Conservation (phyloP, 1,140 invertebrate species). For the Schmidtea mediterranea region DNA sequence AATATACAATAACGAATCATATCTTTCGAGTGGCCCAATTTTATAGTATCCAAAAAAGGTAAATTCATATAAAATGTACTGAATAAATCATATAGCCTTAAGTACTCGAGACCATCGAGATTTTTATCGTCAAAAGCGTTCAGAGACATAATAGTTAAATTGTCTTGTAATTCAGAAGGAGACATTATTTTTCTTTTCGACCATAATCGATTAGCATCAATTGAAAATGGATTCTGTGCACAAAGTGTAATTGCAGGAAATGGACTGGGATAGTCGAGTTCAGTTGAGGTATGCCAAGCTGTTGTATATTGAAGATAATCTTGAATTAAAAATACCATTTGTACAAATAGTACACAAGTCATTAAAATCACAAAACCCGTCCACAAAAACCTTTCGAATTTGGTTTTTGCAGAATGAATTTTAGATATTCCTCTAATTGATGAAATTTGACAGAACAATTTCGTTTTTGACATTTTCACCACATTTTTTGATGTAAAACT, state of each 20-base stretch:
- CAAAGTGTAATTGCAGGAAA: constrained; percentile 3
- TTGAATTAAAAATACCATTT: background rate
- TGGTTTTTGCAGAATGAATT: background rate
- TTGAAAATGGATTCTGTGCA: constrained; percentile 1
- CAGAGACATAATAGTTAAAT: background rate
- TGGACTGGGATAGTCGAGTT: constrained; percentile 1
- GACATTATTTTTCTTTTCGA: background rate
- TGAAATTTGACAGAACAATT: background rate
- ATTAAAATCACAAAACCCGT: background rate
- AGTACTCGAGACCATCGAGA: too few relatives aligned
- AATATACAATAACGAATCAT: too few relatives aligned
- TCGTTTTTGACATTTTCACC: too few relatives aligned
- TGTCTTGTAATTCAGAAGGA: background rate
- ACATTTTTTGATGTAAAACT: too few relatives aligned
- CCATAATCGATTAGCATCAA: background rate
- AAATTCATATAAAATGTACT: background rate
- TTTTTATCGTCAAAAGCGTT: too few relatives aligned
- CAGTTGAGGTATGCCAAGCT: background rate
- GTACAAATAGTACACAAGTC: background rate
- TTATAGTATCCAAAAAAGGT: background rate
- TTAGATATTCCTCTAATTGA: constrained; percentile 1
- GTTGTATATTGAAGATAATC: constrained; percentile 4
- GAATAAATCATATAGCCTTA: too few relatives aligned
- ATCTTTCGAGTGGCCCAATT: background rate
- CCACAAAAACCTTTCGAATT: constrained; percentile 1